Evolutionary conservation across 2,797 vertebrate species (phyloP), one percentile per base, ranked within the genome.

Genomic region (Melopsittacus undulatus): DNA sequence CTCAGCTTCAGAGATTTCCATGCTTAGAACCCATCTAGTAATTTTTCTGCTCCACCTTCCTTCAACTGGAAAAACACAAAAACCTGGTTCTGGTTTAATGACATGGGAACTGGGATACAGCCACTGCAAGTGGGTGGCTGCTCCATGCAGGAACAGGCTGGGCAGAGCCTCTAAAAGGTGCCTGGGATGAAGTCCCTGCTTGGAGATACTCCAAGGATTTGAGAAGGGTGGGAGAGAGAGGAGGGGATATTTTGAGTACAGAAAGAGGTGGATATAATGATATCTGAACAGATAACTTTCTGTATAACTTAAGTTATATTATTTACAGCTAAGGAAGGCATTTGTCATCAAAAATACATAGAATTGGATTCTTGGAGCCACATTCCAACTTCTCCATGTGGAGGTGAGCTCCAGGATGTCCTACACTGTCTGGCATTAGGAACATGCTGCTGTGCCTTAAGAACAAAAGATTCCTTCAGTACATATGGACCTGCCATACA

Each of bases 51-150:
- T 95, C 85, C 89, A 86, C 91, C 87, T 95, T 90, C 69, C 68
- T 90, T 89, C 77, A 95, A 77, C 92, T 89, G 92, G 94, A 94
- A 92, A 91, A 96, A 94, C 93, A 52, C 74, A 75, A 63, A 92
- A 84, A 57, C 83, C 89, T 93, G 83, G 93, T 96, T 95, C 56
- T 88, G 32, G 40, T 80, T 57, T 59, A 96, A 68, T 67, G 62
- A 90, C 86, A 91, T 56, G 95, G 87, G 96, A 94, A 75, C 85
- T 63, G 92, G 95, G 90, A 61, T 36, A 12, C 20, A 38, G 64
- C 56, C 79, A 62, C 2, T 0, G 12, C 0, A 1, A 2, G 75
- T 84, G 82, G 70, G 86, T 73, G 83, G 49, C 24, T 68, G 73
- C 80, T 82, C 21, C 11, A 7, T 63, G 73, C 51, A 46, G 52